These are phyloP conservation scores for Tympanuchus pallidicinctus DNA, from an alignment of 2,113 vertebrate species.

Conservation along the genomic window DNA sequence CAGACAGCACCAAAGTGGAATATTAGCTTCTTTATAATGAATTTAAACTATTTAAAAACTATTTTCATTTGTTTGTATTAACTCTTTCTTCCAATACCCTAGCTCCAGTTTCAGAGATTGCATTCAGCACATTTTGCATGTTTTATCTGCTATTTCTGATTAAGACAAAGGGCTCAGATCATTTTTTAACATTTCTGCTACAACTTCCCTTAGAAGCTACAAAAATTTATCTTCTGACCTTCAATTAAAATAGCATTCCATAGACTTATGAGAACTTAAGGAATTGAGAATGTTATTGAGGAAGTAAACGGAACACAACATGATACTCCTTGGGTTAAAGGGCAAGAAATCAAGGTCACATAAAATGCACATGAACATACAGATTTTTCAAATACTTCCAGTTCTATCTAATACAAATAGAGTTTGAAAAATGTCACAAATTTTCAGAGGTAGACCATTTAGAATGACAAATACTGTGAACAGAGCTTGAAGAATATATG, in stretches of 20 bases:
- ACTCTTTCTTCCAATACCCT: not conserved
- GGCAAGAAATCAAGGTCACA: not conserved
- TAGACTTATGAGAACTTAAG: not conserved
- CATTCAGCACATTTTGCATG: not conserved
- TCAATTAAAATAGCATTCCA: not conserved
- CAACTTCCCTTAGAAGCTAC: not conserved
- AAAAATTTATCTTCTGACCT: not conserved
- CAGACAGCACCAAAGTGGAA: not conserved
- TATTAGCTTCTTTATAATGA: not conserved
- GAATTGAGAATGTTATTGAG: not conserved
- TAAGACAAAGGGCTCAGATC: not conserved
- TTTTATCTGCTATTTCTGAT: not conserved
- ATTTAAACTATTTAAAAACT: not conserved
- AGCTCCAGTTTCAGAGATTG: not conserved
- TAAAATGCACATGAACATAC: fast-evolving
- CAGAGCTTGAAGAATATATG: not conserved
- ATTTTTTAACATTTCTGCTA: not conserved
- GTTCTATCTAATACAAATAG: not conserved
- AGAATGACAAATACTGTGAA: not conserved
- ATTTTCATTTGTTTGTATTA: not conserved
- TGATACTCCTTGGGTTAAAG: not conserved
- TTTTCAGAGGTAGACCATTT: not conserved
- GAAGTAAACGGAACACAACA: not conserved
- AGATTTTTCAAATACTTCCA: not conserved
- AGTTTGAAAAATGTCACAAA: not conserved